Evolutionary conservation across 2,113 vertebrate species (phyloP), one percentile per base, ranked within the genome.

Genomic region (Paradoxurus hermaphroditus): DNA sequence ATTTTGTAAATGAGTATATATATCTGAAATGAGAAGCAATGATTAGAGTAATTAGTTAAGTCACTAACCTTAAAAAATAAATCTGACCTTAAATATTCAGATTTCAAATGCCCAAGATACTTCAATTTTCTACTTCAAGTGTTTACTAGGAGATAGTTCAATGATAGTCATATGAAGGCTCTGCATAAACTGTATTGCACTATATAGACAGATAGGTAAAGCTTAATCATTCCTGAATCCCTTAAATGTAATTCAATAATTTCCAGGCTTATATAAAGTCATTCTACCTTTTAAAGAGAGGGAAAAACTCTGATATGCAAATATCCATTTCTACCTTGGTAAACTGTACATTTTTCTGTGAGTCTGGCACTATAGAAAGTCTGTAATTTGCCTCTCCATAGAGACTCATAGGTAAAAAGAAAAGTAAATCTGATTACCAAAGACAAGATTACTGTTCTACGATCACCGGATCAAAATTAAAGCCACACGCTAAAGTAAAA

Each of bases 391-490:
- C 82, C 91, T 83, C 87, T 72, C 10, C 14, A 81, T 7, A 23
- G 46, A 82, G 46, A 87, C 81, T 59, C 73, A 70, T 79, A 29
- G 67, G 89, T 83, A 78, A 95, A 95, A 78, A 95, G 67, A 59
- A 96, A 88, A 86, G 85, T 63, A 78, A 94, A 86, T 86, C 81
- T 96, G 72, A 91, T 53, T 62, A 82, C n/a, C 91, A 63, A 92
- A 92, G 65, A 62, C 67, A 72, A 53, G 53, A 82, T 78, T 25
- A 94, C 85, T 39, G 36, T 39, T 73, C 72, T 94, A 86, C 86
- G 41, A 27, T 65, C 67, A 34, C 41, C 12, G 21, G 63, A 95
- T 97, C 94, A 94, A 94, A 96, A 83, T 90, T 56, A 59, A 96
- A 95, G 81, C 53, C 92, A 75, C 49, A 65, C 29, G 49, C 51